phyloP scores from a whole-genome alignment of 2,888 invertebrate species.

The Yponomeuta malinellus region DNA sequence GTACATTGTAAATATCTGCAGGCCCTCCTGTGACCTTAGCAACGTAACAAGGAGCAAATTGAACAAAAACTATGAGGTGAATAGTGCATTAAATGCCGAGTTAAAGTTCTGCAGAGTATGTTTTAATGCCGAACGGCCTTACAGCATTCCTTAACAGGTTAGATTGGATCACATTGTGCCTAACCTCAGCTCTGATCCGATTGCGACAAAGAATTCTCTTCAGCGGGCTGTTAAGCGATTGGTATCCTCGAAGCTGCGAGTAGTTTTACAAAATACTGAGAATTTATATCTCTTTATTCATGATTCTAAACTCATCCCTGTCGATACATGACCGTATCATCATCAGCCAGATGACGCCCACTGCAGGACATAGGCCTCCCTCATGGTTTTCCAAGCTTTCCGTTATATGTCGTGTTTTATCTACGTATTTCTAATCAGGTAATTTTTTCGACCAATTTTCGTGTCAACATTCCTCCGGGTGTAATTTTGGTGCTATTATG shows the following conservation, averaged over 20 bases:
- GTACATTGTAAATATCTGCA: too few relatives aligned
- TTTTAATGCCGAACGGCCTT: constrained; percentile 33
- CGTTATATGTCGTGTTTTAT: neutral
- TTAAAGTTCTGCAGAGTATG: neutral
- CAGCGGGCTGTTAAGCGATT: neutral
- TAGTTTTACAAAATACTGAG: neutral
- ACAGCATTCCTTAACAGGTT: constrained; percentile 44
- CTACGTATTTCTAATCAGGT: neutral
- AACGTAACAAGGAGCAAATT: too few relatives aligned
- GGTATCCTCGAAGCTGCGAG: neutral
- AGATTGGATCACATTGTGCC: constrained; percentile 15
- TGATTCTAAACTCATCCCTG: neutral
- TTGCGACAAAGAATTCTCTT: constrained; percentile 4
- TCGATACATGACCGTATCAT: too few relatives aligned
- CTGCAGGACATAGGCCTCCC: too few relatives aligned
- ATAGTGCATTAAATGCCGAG: neutral
- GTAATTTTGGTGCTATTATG: neutral
- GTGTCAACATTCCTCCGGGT: neutral
- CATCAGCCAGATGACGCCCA: too few relatives aligned
- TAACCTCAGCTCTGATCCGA: constrained; percentile 1
- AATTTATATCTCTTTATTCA: neutral
- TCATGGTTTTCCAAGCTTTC: too few relatives aligned
- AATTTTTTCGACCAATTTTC: neutral
- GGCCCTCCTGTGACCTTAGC: too few relatives aligned
- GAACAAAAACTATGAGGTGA: neutral